These are phyloP conservation scores for Drosophila carrolli DNA, from an alignment of 1,140 invertebrate genomes.

Conservation along the genomic window DNA sequence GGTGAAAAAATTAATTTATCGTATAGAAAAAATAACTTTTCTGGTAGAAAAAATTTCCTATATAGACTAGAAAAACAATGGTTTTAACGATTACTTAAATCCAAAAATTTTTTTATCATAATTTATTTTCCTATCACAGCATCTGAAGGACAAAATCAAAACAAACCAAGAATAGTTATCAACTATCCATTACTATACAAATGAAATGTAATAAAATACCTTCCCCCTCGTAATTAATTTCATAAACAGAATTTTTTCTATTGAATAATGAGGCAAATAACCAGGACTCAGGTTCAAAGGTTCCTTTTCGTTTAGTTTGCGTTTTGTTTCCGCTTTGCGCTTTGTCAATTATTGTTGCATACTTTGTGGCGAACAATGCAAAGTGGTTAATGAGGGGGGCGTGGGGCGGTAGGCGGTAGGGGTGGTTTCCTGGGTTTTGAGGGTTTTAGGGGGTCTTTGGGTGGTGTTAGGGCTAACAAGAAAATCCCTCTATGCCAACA, in stretches of 20 bases:
- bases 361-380: conserved; percentile 48
- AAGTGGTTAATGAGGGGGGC: conserved; percentile 48
- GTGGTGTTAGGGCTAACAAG: conserved; percentile 60
- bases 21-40: no score
- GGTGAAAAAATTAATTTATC: no score
- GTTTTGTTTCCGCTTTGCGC: conserved; percentile 48
- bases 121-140: no score
- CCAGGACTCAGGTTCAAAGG: conserved; percentile 26
- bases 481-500: conserved; percentile 79
- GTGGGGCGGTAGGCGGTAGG: no score
- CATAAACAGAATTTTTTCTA: conserved; percentile 24
- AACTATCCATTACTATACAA: neutral
- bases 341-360: conserved; percentile 73
- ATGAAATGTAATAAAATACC: neutral
- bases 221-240: conserved; percentile 22
- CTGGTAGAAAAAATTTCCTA: no score
- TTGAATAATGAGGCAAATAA: conserved; percentile 29
- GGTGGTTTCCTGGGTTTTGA: conserved; percentile 14
- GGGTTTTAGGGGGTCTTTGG: conserved; percentile 21
- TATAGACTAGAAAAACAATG: no score
- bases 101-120: no score
- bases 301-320: conserved; percentile 28
- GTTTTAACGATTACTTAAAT: no score
- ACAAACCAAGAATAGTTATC: neutral
- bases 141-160: neutral